Conservation (phyloP, 2,797 vertebrate species). For the Serranus cabrilla region DNA sequence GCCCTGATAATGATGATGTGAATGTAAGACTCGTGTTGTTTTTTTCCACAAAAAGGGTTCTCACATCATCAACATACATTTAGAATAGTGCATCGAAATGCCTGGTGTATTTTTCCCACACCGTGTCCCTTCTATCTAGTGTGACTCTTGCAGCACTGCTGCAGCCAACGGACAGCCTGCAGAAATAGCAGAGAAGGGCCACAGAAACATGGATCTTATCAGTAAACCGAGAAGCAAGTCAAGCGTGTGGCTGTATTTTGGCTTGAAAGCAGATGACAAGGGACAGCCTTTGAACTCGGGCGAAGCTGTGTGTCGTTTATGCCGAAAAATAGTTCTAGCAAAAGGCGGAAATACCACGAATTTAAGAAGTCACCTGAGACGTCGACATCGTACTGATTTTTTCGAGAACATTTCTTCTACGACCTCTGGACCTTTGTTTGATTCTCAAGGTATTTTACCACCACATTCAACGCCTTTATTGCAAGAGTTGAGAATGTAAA, state of each 20-base stretch:
- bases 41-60: neutral
- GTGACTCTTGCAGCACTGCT: neutral
- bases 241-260: slow-evolving; percentile 79
- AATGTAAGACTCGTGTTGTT: neutral
- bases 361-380: slow-evolving; percentile 77
- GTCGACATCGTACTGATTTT: slow-evolving; percentile 74
- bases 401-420: slow-evolving; percentile 52
- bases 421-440: slow-evolving; percentile 45
- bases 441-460: slow-evolving; percentile 55
- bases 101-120: neutral
- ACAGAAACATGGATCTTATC: slow-evolving; percentile 73
- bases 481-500: accelerated
- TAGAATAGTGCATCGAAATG: neutral
- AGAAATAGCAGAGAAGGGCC: neutral
- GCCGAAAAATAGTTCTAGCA: slow-evolving; percentile 74
- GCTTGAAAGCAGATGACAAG: slow-evolving; percentile 73
- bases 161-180: slow-evolving; percentile 3
- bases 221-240: slow-evolving; percentile 77
- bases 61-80: neutral
- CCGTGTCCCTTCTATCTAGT: neutral
- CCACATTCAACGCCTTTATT: accelerated
- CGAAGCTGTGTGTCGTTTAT: slow-evolving; percentile 74
- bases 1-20: neutral
- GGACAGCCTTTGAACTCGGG: slow-evolving; percentile 69
- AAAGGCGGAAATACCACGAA: slow-evolving; percentile 81